These are phyloP conservation scores for Drosophila eugracilis DNA, from an alignment of 1,140 invertebrate genomes.

Conservation along the genomic window DNA sequence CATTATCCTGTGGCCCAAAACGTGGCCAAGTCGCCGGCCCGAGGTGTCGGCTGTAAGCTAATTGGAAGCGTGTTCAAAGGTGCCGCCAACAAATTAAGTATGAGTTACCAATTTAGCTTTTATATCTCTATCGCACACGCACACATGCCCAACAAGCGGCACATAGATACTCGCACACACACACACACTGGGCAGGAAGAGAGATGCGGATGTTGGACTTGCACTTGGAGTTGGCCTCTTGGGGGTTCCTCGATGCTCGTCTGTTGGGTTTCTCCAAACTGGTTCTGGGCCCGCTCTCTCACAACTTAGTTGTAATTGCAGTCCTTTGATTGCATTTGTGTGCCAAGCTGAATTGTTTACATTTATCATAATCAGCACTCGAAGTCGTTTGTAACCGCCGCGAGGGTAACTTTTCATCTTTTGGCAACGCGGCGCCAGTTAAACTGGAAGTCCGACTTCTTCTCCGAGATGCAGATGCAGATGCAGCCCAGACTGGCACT, in stretches of 20 bases:
- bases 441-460: conserved; percentile 34
- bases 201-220: conserved; percentile 46
- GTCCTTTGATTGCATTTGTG: conserved; percentile 81
- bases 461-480: conserved; percentile 18
- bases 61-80: conserved; percentile 85
- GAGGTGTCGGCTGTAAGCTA: conserved; percentile 85
- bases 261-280: conserved; percentile 43
- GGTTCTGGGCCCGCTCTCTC: conserved; percentile 50
- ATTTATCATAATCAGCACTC: conserved; percentile 78
- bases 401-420: conserved; percentile 63
- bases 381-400: conserved; percentile 59
- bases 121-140: conserved; percentile 84
- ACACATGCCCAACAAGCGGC: conserved; percentile 37
- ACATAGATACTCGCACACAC: conserved; percentile 34
- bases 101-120: conserved; percentile 85
- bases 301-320: conserved; percentile 69
- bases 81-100: conserved; percentile 85
- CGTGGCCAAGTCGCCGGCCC: conserved; percentile 36
- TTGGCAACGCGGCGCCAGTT: conserved; percentile 72
- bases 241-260: conserved; percentile 31
- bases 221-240: conserved; percentile 29
- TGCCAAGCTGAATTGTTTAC: conserved; percentile 79
- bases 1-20: conserved; percentile 64
- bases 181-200: conserved; percentile 23
- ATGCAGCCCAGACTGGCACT: conserved; percentile 38